Conservation (phyloP, 92 coral and sea anemone species). For the Siderastrea siderea region DNA sequence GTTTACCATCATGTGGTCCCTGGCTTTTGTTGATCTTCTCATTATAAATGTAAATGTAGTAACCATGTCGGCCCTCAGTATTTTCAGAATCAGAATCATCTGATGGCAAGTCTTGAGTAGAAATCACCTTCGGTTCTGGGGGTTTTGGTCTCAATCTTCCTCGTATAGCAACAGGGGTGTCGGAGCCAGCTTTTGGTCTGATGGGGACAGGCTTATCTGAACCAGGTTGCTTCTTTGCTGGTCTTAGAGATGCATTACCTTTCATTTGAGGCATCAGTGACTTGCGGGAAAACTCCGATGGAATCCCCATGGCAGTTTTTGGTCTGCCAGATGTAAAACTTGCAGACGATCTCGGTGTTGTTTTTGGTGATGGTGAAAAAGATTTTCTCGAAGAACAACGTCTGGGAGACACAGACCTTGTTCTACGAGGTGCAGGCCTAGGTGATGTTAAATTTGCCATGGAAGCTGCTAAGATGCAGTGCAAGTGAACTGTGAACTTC, state of each 20-base stretch:
- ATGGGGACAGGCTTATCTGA: slow-evolving; percentile 78
- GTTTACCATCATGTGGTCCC: slow-evolving; percentile 78
- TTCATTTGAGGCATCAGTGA: slow-evolving; percentile 64
- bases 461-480: slow-evolving; percentile 90
- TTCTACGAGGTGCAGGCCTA: slow-evolving; percentile 60
- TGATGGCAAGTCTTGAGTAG: background rate
- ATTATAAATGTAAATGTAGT: slow-evolving; percentile 84
- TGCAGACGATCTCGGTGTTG: slow-evolving; percentile 75
- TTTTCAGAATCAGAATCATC: slow-evolving; percentile 60
- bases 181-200: slow-evolving; percentile 89
- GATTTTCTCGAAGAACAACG: slow-evolving; percentile 75
- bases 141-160: slow-evolving; percentile 70
- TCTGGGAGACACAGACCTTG: slow-evolving; percentile 86
- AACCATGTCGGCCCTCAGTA: slow-evolving; percentile 73
- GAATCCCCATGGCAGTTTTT: slow-evolving; percentile 56
- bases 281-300: slow-evolving; percentile 71
- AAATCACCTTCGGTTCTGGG: slow-evolving; percentile 19
- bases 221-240: slow-evolving; percentile 68
- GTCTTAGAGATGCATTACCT: slow-evolving; percentile 34
- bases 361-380: slow-evolving; percentile 73
- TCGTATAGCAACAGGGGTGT: slow-evolving; percentile 85
- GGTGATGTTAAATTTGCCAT: slow-evolving; percentile 66
- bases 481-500: slow-evolving; percentile 86
- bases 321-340: slow-evolving; percentile 58
- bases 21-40: slow-evolving; percentile 67